Conservation (phyloP, 2,797 vertebrate species). For the Oreortyx pictus region DNA sequence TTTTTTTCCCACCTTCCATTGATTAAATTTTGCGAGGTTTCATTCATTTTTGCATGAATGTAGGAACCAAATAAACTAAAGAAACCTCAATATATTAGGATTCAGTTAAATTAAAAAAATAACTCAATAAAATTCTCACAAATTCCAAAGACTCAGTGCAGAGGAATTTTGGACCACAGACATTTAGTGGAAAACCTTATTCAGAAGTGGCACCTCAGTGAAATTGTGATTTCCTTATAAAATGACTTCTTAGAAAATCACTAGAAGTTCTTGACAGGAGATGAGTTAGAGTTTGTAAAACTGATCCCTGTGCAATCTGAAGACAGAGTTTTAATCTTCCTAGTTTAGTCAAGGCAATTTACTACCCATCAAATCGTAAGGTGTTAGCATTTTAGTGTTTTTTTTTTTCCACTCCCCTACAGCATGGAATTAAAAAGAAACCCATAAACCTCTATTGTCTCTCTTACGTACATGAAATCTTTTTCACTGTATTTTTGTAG, state of each 20-base stretch:
- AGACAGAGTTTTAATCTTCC: not conserved
- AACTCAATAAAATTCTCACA: not conserved
- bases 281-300: not conserved
- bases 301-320: not conserved
- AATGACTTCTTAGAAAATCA: not conserved
- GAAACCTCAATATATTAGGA: not conserved
- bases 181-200: not conserved
- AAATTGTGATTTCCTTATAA: not conserved
- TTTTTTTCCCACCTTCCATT: not conserved
- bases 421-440: not conserved
- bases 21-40: not conserved
- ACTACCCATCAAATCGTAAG: not conserved
- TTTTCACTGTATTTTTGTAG: not conserved
- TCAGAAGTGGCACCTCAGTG: not conserved
- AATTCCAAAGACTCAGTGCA: not conserved
- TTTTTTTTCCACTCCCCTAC: not conserved
- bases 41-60: not conserved
- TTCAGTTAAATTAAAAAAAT: not conserved
- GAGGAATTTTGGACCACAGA: not conserved
- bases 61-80: not conserved
- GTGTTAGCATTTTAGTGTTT: not conserved
- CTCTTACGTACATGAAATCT: not conserved
- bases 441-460: not conserved
- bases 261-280: not conserved
- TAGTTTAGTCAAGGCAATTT: conserved; percentile 8